Percentiles rank a stretch among this genome's conserved stretches.
These are phyloP conservation scores for Siderastrea siderea DNA, from an alignment of 92 coral and sea anemone species.

Conservation along the genomic window DNA sequence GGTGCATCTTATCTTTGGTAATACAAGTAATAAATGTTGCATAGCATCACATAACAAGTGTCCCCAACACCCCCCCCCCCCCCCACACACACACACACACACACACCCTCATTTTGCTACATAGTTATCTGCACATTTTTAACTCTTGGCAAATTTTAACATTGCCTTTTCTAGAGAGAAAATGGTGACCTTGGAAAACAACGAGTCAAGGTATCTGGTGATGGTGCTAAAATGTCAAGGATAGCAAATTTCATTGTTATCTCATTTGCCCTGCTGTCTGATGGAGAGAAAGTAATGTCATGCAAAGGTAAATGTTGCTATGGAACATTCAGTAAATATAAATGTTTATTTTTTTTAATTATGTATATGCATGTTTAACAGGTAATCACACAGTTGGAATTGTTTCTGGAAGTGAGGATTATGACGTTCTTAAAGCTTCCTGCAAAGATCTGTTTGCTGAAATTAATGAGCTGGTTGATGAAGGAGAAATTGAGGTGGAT, in stretches of 20 bases:
- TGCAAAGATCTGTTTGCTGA: slow-evolving; percentile 45
- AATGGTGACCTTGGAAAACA: slow-evolving; percentile 24
- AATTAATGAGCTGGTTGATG: slow-evolving; percentile 32
- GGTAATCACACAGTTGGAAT: slow-evolving; percentile 44
- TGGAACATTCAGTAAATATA: too few species aligned
- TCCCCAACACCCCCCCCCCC: too few species aligned
- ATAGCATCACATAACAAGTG: too few species aligned
- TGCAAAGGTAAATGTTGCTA: slow-evolving; percentile 36
- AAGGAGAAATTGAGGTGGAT: slow-evolving; percentile 45
- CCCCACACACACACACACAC: too few species aligned
- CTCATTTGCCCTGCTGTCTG: neutral
- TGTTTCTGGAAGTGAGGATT: slow-evolving; percentile 45
- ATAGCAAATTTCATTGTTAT: too few species aligned
- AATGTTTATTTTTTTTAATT: too few species aligned
- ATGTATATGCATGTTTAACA: neutral
- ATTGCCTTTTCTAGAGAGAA: slow-evolving; percentile 3
- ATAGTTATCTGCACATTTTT: too few species aligned
- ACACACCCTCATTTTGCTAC: too few species aligned
- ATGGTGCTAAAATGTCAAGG: neutral
- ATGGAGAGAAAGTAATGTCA: slow-evolving; percentile 60
- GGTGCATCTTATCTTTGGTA: too few species aligned
- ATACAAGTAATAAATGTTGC: too few species aligned
- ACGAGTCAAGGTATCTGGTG: slow-evolving; percentile 21
- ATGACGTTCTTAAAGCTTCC: slow-evolving; percentile 30
- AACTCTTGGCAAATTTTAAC: too few species aligned